Evolutionary conservation across 2,797 vertebrate genomes (phyloP).

Genomic region (Denticeps clupeoides): DNA sequence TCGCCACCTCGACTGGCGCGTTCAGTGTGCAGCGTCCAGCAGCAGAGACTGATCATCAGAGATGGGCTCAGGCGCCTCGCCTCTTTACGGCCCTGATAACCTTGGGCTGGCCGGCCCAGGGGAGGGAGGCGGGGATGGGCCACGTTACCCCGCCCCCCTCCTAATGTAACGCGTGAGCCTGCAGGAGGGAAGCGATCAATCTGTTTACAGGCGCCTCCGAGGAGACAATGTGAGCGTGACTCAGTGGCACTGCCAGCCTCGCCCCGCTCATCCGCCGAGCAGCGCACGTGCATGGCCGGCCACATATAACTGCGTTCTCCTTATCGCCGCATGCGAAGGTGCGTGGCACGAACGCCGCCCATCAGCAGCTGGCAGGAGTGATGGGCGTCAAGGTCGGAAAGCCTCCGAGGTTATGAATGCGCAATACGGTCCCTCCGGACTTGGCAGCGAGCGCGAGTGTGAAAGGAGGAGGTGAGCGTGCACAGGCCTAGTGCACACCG

Average conservation of each 20-base stretch:
- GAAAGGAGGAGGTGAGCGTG: constrained; percentile 2
- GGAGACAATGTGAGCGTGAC: constrained; percentile 29
- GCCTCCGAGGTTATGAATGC: constrained; percentile 19
- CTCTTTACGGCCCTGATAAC: background rate
- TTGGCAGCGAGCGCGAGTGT: background rate
- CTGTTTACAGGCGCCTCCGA: constrained; percentile 37
- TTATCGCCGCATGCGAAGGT: background rate
- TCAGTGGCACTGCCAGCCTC: constrained; percentile 4
- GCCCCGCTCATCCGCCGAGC: no score
- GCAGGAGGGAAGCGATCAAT: constrained; percentile 44
- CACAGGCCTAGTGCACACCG: constrained; percentile 9
- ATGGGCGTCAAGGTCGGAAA: constrained; percentile 28
- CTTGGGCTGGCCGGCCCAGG: constrained; percentile 10
- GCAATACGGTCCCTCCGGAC: constrained; percentile 12
- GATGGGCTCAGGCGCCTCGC: background rate
- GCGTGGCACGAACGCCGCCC: constrained; percentile 10
- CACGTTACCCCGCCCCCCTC: constrained; percentile 15
- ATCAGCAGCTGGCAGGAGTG: constrained; percentile 21
- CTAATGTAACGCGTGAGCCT: constrained; percentile 52
- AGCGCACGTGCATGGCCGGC: no score
- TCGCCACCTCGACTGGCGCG: background rate
- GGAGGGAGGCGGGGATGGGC: constrained; percentile 1
- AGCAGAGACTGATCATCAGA: constrained; percentile 1
- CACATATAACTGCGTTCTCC: constrained; percentile 5
- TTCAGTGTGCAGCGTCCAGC: background rate